Conservation (phyloP, 2,113 vertebrate species). For the Haemorhous mexicanus region DNA sequence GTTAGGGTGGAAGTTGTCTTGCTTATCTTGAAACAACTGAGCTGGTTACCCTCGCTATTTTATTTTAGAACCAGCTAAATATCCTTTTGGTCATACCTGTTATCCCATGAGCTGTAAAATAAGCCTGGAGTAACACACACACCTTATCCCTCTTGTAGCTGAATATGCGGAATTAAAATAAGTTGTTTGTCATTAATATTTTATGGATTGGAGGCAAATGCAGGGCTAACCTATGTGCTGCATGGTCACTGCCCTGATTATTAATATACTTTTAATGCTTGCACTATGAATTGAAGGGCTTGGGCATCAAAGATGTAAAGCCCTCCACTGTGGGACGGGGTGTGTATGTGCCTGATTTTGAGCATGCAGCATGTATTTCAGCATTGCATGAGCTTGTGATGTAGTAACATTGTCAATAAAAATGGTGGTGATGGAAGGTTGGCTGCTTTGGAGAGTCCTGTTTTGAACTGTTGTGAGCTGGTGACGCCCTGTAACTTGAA, state of each 20-base stretch:
- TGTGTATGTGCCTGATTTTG: not conserved
- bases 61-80: not conserved
- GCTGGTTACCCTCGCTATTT: not conserved
- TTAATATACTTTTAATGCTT: not conserved
- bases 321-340: not conserved
- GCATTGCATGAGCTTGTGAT: not conserved
- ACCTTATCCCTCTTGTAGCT: not conserved
- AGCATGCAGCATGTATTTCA: not conserved
- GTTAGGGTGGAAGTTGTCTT: not conserved
- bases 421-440: not conserved
- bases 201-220: not conserved
- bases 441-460: not conserved
- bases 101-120: not conserved
- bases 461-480: not conserved
- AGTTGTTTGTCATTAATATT: not conserved
- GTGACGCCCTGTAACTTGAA: fast-evolving
- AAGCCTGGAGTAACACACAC: not conserved
- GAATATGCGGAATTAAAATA: not conserved
- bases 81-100: not conserved
- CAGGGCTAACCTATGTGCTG: not conserved
- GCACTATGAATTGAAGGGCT: not conserved
- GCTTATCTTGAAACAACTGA: not conserved
- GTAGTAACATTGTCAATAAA: not conserved
- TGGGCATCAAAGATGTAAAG: not conserved
- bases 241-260: not conserved